These are phyloP conservation scores for Loriculus beryllinus DNA, from an alignment of 2,797 vertebrate species.

Conservation along the genomic window DNA sequence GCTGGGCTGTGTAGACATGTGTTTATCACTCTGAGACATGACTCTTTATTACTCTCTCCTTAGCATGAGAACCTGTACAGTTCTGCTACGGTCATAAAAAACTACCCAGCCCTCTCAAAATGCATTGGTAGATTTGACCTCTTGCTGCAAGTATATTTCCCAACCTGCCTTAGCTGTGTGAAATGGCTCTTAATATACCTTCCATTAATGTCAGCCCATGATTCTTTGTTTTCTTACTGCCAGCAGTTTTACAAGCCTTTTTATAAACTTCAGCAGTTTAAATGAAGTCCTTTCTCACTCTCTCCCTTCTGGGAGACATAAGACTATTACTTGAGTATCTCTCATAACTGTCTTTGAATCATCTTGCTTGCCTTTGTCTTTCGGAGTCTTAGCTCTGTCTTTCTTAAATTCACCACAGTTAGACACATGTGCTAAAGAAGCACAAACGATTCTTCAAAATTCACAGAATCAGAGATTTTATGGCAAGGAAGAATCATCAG, in stretches of 20 bases:
- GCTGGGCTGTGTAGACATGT: background rate
- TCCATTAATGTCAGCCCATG: background rate
- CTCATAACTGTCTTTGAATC: background rate
- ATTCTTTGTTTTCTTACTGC: constrained; percentile 5
- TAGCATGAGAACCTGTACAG: background rate
- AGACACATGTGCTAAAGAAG: background rate
- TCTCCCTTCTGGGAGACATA: background rate
- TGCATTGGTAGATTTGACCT: background rate
- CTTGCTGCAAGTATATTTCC: background rate
- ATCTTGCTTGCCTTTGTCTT: background rate
- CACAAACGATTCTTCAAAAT: background rate
- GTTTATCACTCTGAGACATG: background rate
- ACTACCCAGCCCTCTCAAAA: constrained; percentile 21
- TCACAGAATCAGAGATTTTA: background rate
- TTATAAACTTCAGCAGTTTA: constrained; percentile 6
- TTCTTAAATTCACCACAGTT: background rate
- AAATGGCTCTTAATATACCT: background rate
- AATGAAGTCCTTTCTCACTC: background rate
- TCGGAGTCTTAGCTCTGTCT: background rate
- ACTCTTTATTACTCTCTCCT: background rate
- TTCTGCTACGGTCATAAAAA: background rate
- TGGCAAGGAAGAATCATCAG: background rate
- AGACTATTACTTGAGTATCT: background rate
- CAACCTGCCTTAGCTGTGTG: background rate
- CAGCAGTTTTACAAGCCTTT: constrained; percentile 2